Evolutionary conservation across 1,140 invertebrate species (phyloP).

Genomic region (Panagrolaimus sp.): DNA sequence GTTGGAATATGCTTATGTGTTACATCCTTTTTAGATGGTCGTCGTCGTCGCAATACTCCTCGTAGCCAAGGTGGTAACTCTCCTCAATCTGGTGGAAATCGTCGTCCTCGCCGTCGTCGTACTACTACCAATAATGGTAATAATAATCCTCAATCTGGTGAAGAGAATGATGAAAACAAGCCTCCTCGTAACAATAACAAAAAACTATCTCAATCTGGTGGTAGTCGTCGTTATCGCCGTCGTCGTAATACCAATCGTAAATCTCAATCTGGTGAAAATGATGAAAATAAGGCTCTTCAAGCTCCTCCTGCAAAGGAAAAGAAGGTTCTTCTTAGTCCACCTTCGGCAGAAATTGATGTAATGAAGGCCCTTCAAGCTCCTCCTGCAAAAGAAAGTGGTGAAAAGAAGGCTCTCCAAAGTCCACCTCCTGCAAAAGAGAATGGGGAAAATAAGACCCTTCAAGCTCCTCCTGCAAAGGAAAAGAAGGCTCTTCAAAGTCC

Average conservation of each 20-base stretch:
- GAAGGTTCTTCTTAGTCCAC: too few species aligned
- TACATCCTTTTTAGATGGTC: too few species aligned
- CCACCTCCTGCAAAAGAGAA: too few species aligned
- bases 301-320: too few species aligned
- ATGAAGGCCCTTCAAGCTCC: neutral
- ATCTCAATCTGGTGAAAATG: neutral
- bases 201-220: neutral
- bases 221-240: neutral
- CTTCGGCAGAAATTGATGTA: neutral
- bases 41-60: neutral
- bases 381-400: neutral
- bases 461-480: too few species aligned
- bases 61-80: neutral
- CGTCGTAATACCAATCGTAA: neutral
- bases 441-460: too few species aligned
- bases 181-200: too few species aligned
- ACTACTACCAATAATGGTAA: neutral
- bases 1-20: neutral
- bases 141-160: neutral
- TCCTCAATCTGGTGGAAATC: neutral
- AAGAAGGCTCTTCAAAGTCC: too few species aligned
- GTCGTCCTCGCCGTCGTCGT: neutral
- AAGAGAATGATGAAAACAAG: neutral
- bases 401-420: neutral
- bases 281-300: too few species aligned